Conservation (phyloP, 2,113 vertebrate species). For the Phasianus colchicus region DNA sequence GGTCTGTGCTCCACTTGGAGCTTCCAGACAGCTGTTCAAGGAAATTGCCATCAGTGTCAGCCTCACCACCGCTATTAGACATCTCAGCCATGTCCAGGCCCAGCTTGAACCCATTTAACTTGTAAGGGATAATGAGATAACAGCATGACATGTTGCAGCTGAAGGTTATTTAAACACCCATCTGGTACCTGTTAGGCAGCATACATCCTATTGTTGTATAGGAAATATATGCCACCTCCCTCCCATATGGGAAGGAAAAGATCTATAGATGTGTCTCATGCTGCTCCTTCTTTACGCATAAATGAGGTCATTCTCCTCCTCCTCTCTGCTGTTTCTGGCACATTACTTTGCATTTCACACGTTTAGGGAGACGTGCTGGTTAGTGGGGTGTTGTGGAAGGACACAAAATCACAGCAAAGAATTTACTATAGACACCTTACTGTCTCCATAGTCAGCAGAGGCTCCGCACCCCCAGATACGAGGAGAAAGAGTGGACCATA, state of each 20-base stretch:
- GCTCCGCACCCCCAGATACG: background rate
- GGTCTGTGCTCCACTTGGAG: conserved; percentile 61
- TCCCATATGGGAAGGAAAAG: conserved; percentile 50
- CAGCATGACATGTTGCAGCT: conserved; percentile 67
- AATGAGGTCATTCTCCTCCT: background rate
- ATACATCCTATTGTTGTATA: conserved; percentile 61
- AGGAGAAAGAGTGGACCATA: background rate
- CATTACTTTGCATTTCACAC: background rate
- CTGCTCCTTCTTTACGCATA: background rate
- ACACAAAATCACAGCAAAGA: background rate
- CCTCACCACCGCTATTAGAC: conserved; percentile 47
- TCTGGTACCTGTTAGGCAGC: conserved; percentile 71
- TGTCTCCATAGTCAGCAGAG: background rate
- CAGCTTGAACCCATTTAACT: conserved; percentile 71
- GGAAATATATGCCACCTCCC: conserved; percentile 67
- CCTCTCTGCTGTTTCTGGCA: background rate
- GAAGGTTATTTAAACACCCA: conserved; percentile 67
- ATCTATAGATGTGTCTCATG: background rate
- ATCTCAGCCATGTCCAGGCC: conserved; percentile 48
- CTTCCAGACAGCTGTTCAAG: conserved; percentile 61
- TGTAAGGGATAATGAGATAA: conserved; percentile 69
- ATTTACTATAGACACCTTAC: too few relatives aligned
- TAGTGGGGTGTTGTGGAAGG: background rate
- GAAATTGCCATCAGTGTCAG: conserved; percentile 71
- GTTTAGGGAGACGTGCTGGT: background rate